Evolutionary conservation across 2,888 invertebrate genomes (phyloP), one percentile per base, ranked within the genome.

Genomic region (Acanthosepion esculentum): DNA sequence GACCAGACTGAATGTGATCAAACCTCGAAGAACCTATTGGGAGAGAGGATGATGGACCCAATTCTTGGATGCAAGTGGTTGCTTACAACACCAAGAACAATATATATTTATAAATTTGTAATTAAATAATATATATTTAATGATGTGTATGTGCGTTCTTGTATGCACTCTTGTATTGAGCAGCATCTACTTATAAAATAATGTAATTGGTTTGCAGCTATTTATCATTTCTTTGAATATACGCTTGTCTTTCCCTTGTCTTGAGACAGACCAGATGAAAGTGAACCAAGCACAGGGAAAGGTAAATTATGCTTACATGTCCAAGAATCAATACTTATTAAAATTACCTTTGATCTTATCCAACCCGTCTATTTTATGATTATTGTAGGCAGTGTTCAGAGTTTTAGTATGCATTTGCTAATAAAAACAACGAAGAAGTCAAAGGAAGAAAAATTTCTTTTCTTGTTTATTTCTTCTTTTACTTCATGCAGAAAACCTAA

Each of bases 271-370:
- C 5, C 15, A 33, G 78, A 78, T 78, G 78, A 78, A 78, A 78
- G 10, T 3, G 2, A n/a, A n/a, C 78, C 78, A 78, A 78, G 78
- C 33, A 78, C 1, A n/a, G 18, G 78, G 15, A 78, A 33, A 78
- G 78, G 78, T 78, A 33, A 78, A 78, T 78, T 78, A 78, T n/a
- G 15, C n/a, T 78, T 33, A n/a, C 33, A 78, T 78, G n/a, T 78
- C 78, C n/a, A 78, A 78, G n/a, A 78, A 78, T 78, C 78, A 33
- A 78, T 78, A 78, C 78, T 78, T 78, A 78, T 78, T 78, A 78
- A 78, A 78, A 33, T 78, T n/a, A n/a, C 78, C 3, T 78, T 78
- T 78, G 78, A 78, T 78, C 78, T 33, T n/a, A 33, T 18, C 33
- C n/a, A 78, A 10, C 15, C n/a, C 12, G n/a, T 78, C 59, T n/a